A percentile compares a stretch with the other conserved stretches of the same genome.
Conservation (phyloP, 2,797 vertebrate species). For the Linurgus olivaceus region DNA sequence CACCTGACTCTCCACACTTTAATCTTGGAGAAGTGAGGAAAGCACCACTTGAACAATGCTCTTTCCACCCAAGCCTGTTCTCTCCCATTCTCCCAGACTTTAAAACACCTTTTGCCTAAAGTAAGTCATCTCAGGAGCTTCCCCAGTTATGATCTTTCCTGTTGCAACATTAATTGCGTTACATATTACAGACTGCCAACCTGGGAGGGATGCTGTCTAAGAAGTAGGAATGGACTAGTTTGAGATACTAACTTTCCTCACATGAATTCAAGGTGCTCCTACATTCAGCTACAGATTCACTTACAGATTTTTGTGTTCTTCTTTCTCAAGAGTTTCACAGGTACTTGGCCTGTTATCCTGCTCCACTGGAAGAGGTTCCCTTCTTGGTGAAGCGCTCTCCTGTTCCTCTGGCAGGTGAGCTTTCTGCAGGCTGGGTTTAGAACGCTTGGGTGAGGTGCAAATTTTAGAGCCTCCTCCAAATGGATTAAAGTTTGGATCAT, state of each 20-base stretch:
- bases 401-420: not conserved
- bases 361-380: not conserved
- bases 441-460: conserved; percentile 61
- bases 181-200: not conserved
- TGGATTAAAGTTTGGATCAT: conserved; percentile 81
- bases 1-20: not conserved
- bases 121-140: not conserved
- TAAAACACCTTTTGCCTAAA: not conserved
- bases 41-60: not conserved
- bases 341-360: not conserved
- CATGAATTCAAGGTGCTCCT: not conserved
- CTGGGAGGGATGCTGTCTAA: not conserved
- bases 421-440: not conserved
- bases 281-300: not conserved
- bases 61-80: not conserved
- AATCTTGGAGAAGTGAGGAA: not conserved
- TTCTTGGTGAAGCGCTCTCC: not conserved
- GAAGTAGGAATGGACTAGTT: not conserved
- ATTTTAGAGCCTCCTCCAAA: conserved; percentile 75
- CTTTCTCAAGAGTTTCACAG: not conserved
- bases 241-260: not conserved
- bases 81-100: not conserved
- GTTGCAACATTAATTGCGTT: not conserved
- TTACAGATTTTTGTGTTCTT: conserved; percentile 36
- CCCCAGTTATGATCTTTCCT: not conserved